Evolutionary conservation across 2,888 invertebrate genomes (phyloP), one percentile per base, ranked within the genome.

Genomic region (Cecidostiba fungosa): DNA sequence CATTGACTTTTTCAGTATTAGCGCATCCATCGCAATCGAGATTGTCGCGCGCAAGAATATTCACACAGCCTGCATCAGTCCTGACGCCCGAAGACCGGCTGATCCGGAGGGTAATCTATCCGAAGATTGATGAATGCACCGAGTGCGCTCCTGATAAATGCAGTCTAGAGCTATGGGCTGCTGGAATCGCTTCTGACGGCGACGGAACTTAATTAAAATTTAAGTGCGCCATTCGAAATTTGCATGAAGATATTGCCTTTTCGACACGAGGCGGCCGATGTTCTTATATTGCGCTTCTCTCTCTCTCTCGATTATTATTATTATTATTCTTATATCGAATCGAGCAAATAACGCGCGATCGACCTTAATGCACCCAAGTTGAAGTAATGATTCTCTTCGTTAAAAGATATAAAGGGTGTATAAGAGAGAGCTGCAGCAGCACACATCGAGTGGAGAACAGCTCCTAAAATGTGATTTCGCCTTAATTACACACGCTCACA

Each of bases 401-500:
- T 59, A 54, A 54, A 54, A 54, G 19, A 54, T 54, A n/a, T n/a
- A n/a, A n/a, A n/a, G n/a, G n/a, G n/a, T n/a, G n/a, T n/a, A n/a
- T n/a, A n/a, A n/a, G n/a, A n/a, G n/a, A n/a, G n/a, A n/a, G n/a
- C 6, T 50, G 16, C 19, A n/a, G n/a, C n/a, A n/a, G 54, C n/a
- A 39, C 10, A n/a, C 54, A 16, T 54, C n/a, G 1, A n/a, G n/a
- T n/a, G 54, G 19, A 23, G 84, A n/a, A 59, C 32, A 59, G 29
- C 43, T 78, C 47, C 78, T 62, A 82, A 74, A 84, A 74, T 74
- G 66, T 70, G 54, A 84, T 86, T 84, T 82, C 73, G 69, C 59
- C 84, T 84, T 84, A 86, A 86, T 86, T 84, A 84, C 84, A 84
- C n/a, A n/a, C n/a, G n/a, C n/a, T n/a, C n/a, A n/a, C n/a, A n/a